phyloP scores from a whole-genome alignment of 2,113 vertebrate species.

The Chaenogobius annularis region DNA sequence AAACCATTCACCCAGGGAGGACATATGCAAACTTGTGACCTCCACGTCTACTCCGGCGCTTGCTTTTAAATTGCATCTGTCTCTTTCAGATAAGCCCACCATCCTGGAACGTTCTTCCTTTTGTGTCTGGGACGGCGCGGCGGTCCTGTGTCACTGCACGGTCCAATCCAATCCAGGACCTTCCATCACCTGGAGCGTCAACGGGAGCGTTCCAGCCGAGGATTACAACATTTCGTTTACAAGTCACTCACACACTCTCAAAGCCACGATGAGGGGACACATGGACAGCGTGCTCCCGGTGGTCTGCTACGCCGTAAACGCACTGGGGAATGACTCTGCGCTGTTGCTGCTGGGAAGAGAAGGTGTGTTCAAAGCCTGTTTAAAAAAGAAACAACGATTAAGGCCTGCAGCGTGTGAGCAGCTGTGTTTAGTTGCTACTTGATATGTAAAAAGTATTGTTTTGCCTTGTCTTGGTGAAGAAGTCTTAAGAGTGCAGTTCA shows the following conservation, averaged over 20 bases:
- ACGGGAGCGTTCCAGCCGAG: constrained; percentile 55
- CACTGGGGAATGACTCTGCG: constrained; percentile 72
- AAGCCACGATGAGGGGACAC: constrained; percentile 55
- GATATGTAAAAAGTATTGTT: neutral
- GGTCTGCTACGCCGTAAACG: constrained; percentile 71
- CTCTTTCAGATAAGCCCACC: constrained; percentile 59
- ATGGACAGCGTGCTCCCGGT: constrained; percentile 52
- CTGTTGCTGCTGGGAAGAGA: constrained; percentile 49
- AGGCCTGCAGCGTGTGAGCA: constrained; percentile 9
- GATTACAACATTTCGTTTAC: constrained; percentile 63
- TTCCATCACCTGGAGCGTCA: constrained; percentile 76
- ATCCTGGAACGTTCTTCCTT: constrained; percentile 61
- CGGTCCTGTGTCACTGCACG: constrained; percentile 65
- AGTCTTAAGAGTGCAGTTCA: neutral
- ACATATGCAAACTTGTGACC: neutral
- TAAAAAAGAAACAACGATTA: neutral
- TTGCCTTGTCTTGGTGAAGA: neutral
- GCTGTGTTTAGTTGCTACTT: neutral
- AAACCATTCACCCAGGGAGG: neutral
- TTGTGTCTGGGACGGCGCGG: constrained; percentile 55
- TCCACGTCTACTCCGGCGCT: neutral
- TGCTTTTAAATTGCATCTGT: neutral
- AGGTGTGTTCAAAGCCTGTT: constrained; percentile 47
- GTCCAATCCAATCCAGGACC: constrained; percentile 76
- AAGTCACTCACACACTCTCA: constrained; percentile 25